Evolutionary conservation across 2,888 invertebrate species (phyloP).

Genomic region (Thereva unica): DNA sequence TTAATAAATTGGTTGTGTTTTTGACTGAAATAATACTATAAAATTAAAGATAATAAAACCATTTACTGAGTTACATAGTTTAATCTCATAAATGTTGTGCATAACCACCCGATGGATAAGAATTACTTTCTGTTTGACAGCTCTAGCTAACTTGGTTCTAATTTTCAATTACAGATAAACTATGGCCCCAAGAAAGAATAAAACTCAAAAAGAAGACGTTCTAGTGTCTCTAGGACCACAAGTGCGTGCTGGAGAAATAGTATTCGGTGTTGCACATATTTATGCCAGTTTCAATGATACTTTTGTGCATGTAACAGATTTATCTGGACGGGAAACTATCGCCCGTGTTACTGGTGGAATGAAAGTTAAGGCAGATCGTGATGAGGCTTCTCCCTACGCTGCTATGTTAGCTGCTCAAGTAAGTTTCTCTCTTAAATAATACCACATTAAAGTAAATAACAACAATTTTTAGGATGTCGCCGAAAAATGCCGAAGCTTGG

Average conservation of each 20-base stretch:
- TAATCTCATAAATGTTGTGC: background rate
- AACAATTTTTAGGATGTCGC: conserved; percentile 81
- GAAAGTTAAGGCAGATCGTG: conserved; percentile 99
- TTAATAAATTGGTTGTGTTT: background rate
- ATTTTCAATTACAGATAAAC: conserved; percentile 42
- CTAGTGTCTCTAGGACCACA: conserved; percentile 95
- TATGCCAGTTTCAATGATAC: conserved; percentile 99
- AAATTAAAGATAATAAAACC: background rate
- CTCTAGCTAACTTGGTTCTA: background rate
- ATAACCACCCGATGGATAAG: conserved; percentile 4
- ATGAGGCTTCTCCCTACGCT: conserved; percentile 99
- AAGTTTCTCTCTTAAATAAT: conserved; percentile 43
- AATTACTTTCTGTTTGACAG: conserved; percentile 19
- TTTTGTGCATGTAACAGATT: conserved; percentile 99
- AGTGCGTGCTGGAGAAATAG: conserved; percentile 95
- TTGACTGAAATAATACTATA: background rate
- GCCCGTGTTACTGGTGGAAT: conserved; percentile 96
- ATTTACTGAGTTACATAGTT: background rate
- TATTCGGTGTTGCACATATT: conserved; percentile 99
- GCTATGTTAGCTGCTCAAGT: conserved; percentile 99
- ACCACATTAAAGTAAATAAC: background rate
- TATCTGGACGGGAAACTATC: conserved; percentile 95
- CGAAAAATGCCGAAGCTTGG: conserved; percentile 95
- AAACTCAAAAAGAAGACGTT: conserved; percentile 95
- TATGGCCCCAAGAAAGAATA: conserved; percentile 98